Conservation (phyloP, 2,888 invertebrate species). For the Leptogaster cylindrica region DNA sequence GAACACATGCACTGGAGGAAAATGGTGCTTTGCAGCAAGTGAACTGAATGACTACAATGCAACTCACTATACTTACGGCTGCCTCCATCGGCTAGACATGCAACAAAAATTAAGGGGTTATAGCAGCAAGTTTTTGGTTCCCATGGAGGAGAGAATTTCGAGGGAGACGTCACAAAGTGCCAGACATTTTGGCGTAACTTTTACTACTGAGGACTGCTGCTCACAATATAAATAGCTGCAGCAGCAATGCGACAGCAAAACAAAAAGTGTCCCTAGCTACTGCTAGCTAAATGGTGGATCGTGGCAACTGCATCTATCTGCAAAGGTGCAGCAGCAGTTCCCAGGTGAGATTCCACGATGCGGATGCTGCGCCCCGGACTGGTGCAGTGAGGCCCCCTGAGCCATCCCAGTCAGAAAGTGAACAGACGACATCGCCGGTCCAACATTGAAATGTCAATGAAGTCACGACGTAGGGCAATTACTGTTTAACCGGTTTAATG, state of each 20-base stretch:
- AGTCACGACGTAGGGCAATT: constrained; percentile 43
- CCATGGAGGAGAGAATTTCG: constrained; percentile 12
- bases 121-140: too few species aligned
- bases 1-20: not conserved
- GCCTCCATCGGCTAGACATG: constrained; percentile 46
- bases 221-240: not conserved
- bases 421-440: constrained; percentile 38
- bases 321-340: constrained; percentile 32
- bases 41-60: constrained; percentile 5
- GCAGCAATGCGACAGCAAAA: not conserved
- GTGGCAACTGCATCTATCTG: constrained; percentile 20
- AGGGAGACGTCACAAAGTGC: not conserved
- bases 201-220: not conserved
- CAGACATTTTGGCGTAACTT: constrained; percentile 38
- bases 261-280: constrained; percentile 2
- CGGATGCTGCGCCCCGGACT: not conserved
- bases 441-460: constrained; percentile 45
- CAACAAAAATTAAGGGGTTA: constrained; percentile 28
- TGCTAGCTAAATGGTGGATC: constrained; percentile 7
- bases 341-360: constrained; percentile 17
- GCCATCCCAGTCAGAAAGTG: constrained; percentile 39
- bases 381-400: constrained; percentile 13
- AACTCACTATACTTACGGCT: constrained; percentile 44
- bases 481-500: constrained; percentile 44
- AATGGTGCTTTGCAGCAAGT: not conserved